Conservation (phyloP, 2,888 invertebrate species). For the Thera obeliscata region DNA sequence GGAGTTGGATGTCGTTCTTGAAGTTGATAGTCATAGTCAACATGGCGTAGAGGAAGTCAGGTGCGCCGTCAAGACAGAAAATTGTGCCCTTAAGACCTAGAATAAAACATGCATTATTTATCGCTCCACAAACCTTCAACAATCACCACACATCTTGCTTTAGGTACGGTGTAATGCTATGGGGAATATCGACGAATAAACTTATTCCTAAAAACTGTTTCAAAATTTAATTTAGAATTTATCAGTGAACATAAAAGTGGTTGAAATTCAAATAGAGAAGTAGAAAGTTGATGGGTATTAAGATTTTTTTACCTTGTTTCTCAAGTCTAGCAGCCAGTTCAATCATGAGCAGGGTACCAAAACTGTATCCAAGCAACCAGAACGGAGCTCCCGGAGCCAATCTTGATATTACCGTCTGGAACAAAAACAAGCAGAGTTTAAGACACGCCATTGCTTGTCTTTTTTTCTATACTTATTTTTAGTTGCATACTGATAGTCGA, state of each 20-base stretch:
- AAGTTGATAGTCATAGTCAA: conserved; percentile 75
- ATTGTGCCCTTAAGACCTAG: conserved; percentile 84
- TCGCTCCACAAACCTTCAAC: neutral
- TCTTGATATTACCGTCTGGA: conserved; percentile 85
- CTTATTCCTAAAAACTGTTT: neutral
- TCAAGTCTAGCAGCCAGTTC: conserved; percentile 91
- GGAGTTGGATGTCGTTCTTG: conserved; percentile 77
- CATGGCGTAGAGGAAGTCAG: conserved; percentile 86
- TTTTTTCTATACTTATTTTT: no score
- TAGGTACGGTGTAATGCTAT: neutral
- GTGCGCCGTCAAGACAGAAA: conserved; percentile 92
- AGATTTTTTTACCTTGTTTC: conserved; percentile 76
- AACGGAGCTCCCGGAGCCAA: conserved; percentile 87
- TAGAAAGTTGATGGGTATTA: neutral
- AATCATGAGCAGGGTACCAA: conserved; percentile 90
- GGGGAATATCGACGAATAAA: neutral
- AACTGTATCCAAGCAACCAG: conserved; percentile 94
- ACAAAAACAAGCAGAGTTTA: conserved; percentile 35
- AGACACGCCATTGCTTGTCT: no score
- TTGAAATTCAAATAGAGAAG: no score
- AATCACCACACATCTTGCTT: neutral
- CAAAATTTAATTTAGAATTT: no score
- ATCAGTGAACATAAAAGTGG: no score
- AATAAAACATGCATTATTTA: conserved; percentile 12
- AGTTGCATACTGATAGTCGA: no score